phyloP scores from a whole-genome alignment of 2,113 vertebrate genomes.

The Tyrannus savana region DNA sequence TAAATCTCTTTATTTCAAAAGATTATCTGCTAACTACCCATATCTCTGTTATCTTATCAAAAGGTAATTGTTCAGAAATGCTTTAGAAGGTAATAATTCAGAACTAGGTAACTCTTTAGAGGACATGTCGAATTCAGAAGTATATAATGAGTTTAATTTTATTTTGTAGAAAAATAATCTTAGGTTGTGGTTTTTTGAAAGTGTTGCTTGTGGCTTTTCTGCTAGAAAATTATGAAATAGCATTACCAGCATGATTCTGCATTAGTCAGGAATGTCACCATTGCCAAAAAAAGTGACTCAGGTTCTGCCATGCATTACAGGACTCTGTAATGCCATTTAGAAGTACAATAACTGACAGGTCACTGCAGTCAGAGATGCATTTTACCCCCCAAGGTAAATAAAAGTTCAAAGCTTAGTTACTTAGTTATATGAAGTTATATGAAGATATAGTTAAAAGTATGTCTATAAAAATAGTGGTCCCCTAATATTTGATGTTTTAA shows the following conservation, averaged over 20 bases:
- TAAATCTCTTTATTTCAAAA: conserved; percentile 19
- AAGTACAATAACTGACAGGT: background rate
- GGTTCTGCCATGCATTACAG: background rate
- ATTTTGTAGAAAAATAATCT: background rate
- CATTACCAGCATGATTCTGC: background rate
- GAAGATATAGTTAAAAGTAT: background rate
- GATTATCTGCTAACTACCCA: background rate
- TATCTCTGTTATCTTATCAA: background rate
- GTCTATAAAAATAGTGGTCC: background rate
- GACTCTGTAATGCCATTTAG: background rate
- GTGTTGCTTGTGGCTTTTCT: background rate
- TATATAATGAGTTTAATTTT: background rate
- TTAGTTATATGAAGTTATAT: too few relatives aligned
- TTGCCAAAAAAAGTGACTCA: background rate
- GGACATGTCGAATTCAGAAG: background rate
- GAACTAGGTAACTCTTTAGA: background rate
- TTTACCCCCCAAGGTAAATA: background rate
- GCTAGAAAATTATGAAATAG: background rate
- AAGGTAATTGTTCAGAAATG: conserved; percentile 14
- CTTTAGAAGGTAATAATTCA: conserved; percentile 15
- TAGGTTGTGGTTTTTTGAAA: background rate
- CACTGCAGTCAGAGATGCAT: background rate
- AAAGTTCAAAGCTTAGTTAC: background rate
- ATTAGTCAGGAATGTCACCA: background rate
- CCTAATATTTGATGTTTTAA: background rate